Conservation (phyloP, 37 sponge, comb jelly and placozoan genomes). For the Chondrilla cf. caribensis region DNA sequence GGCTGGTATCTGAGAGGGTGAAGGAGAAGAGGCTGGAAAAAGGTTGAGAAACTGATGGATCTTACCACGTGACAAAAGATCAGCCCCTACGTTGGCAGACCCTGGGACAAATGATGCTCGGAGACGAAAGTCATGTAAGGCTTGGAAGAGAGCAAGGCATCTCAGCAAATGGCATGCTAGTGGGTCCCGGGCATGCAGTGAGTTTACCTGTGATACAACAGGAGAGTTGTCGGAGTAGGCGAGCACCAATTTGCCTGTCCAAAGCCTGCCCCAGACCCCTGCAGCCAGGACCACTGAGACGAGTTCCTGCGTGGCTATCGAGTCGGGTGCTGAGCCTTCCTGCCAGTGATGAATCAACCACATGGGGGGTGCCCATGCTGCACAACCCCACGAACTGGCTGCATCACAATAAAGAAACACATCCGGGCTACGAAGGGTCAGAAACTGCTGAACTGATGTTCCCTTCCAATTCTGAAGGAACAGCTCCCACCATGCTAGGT, state of each 20-base stretch:
- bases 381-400: background rate
- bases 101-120: background rate
- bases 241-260: background rate
- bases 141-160: background rate
- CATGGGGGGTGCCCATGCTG: background rate
- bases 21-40: background rate
- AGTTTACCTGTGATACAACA: background rate
- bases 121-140: background rate
- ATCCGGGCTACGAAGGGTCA: background rate
- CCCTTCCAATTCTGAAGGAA: too few species aligned
- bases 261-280: background rate
- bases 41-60: background rate
- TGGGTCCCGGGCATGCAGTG: too few species aligned
- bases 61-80: background rate
- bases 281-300: background rate
- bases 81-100: background rate
- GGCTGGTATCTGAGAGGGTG: background rate
- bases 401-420: background rate
- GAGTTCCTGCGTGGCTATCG: background rate
- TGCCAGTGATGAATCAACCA: background rate
- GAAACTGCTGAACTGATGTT: too few species aligned
- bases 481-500: too few species aligned
- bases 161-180: background rate
- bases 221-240: background rate
- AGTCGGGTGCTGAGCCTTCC: background rate